Percentiles rank a stretch among this genome's conserved stretches.
Evolutionary conservation across 2,888 invertebrate species (phyloP).

Genomic region (Hypercompe scribonia): DNA sequence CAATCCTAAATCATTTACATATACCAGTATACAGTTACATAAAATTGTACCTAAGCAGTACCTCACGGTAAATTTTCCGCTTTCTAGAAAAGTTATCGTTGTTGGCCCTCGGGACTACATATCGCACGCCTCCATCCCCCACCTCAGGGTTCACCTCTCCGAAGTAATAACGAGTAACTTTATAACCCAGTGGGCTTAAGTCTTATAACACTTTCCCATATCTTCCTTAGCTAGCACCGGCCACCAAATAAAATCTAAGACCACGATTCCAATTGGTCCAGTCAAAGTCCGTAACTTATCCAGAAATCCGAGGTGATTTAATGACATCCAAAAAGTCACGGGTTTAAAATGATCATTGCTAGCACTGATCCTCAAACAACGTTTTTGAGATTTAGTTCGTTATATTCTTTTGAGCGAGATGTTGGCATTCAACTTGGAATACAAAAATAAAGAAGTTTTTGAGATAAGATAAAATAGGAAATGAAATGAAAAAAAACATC

Average conservation of each 20-base stretch:
- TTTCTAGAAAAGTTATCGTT: constrained; percentile 60
- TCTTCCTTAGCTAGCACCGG: constrained; percentile 40
- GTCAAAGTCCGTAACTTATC: constrained; percentile 65
- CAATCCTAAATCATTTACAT: constrained; percentile 32
- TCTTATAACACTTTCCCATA: constrained; percentile 55
- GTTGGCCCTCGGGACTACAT: constrained; percentile 57
- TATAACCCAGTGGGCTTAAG: constrained; percentile 56
- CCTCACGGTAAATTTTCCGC: constrained; percentile 52
- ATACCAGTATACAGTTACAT: constrained; percentile 45
- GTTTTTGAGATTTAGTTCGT: constrained; percentile 54
- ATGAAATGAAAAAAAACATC: not conserved
- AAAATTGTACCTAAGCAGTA: constrained; percentile 51
- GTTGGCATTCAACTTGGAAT: constrained; percentile 45
- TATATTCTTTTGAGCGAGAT: constrained; percentile 51
- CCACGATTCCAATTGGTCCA: constrained; percentile 67
- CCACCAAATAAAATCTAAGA: constrained; percentile 56
- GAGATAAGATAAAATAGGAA: not conserved
- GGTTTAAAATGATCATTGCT: constrained; percentile 59
- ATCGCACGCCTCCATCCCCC: constrained; percentile 42
- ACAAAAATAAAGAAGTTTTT: not conserved
- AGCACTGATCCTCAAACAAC: constrained; percentile 43
- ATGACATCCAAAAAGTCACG: constrained; percentile 58
- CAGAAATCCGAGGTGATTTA: constrained; percentile 74
- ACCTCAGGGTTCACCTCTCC: constrained; percentile 33
- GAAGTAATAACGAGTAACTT: constrained; percentile 57